These are phyloP conservation scores for Meganola albula DNA, from an alignment of 2,888 invertebrate genomes.

Conservation along the genomic window DNA sequence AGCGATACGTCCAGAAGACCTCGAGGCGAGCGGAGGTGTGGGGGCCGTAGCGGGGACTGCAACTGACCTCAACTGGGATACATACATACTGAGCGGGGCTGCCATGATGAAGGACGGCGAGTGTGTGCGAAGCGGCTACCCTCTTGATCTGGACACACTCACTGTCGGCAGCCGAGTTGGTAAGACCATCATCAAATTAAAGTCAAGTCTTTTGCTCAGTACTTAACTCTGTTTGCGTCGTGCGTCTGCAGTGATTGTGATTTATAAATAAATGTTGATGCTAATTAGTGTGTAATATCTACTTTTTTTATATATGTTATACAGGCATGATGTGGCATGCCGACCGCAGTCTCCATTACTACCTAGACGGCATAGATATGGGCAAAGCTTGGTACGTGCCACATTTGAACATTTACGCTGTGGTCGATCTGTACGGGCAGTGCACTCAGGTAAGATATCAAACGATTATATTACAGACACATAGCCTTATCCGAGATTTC, in stretches of 20 bases:
- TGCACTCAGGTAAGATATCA: constrained; percentile 85
- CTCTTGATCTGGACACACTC: constrained; percentile 90
- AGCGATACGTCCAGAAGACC: constrained; percentile 91
- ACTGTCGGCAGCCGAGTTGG: constrained; percentile 88
- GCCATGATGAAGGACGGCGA: constrained; percentile 94
- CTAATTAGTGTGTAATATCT: too few species aligned
- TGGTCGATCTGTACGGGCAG: constrained; percentile 96
- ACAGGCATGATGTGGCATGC: constrained; percentile 89
- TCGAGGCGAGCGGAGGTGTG: constrained; percentile 75
- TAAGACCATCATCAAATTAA: too few species aligned
- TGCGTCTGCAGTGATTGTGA: too few species aligned
- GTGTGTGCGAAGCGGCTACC: constrained; percentile 89
- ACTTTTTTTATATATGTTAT: too few species aligned
- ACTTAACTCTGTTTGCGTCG: too few species aligned
- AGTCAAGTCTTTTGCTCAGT: too few species aligned
- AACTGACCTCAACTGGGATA: constrained; percentile 93
- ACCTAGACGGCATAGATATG: constrained; percentile 90
- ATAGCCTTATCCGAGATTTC: too few species aligned
- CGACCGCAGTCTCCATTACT: constrained; percentile 91
- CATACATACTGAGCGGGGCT: constrained; percentile 94
- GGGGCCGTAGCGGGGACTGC: constrained; percentile 84
- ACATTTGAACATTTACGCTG: constrained; percentile 90
- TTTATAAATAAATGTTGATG: too few species aligned
- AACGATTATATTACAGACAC: too few species aligned
- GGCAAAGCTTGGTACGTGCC: constrained; percentile 89